Base-by-base conservation (phyloP, 2,113 vertebrate genomes). In the Trichechus manatus region DNA sequence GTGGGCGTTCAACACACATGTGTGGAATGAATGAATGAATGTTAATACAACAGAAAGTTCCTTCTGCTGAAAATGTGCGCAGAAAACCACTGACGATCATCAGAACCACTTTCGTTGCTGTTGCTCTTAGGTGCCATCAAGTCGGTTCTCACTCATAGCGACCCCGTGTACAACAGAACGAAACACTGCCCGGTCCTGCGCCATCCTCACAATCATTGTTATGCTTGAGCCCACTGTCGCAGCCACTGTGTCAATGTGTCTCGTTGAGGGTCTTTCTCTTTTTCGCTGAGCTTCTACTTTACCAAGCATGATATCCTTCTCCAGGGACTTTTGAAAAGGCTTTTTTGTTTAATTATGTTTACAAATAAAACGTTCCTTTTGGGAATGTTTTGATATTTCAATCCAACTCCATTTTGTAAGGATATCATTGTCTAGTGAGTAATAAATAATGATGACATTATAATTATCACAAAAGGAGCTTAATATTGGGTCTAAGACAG, bases 1-100 rank as follows among this genome's bases (percentile, higher is more conserved):
- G 75, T 2, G 2, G 0, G 25, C 23, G 47, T 19, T 14, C 19
- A 4, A 0, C 22, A 22, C 10, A 29, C 20, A 4, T 29, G 10
- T 10, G 56, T 64, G 44, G 27, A 22, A 13, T 80, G 31, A n/a
- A 77, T 19, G 27, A 13, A 9, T 6, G 25, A 29, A 29, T 64
- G 10, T 64, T 25, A 17, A 14, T 23, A 78, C 25, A 50, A 61
- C 2, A 74, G 72, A 74, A 78, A 64, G 1, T 23, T 23, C 53
- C 74, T 27, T 72, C 61, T 53, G 61, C 59, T 64, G 59, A 29
- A 74, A 44, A 63, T 4, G 3, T 4, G 10, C 29, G 42, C 64
- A 63, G 23, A 50, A 56, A n/a, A n/a, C 9, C 23, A 70, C 33
- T 3, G n/a, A 33, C 11, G 53, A 23, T 36, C 91, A 20, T 42